These are phyloP conservation scores for Polymixis flavicincta DNA, from an alignment of 2,888 invertebrate genomes.

Conservation along the genomic window DNA sequence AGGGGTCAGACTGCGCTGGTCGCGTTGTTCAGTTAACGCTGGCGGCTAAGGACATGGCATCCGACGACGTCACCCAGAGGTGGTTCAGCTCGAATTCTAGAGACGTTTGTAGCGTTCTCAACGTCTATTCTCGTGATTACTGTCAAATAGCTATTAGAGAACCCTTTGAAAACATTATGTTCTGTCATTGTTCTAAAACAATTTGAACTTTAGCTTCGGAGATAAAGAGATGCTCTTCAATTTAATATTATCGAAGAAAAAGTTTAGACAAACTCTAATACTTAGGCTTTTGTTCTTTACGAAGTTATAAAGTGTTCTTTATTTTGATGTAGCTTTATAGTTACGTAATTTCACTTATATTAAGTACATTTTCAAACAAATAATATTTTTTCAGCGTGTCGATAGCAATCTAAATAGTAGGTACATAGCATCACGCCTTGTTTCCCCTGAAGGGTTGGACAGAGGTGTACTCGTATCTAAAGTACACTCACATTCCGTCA, in stretches of 20 bases:
- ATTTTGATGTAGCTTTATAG: constrained; percentile 6
- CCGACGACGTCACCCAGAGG: constrained; percentile 69
- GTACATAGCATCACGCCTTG: too few species aligned
- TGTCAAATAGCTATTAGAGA: constrained; percentile 40
- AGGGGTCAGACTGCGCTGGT: constrained; percentile 65
- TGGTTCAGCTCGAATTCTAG: constrained; percentile 74
- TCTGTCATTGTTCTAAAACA: constrained; percentile 22
- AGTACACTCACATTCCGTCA: too few species aligned
- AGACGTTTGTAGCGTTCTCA: constrained; percentile 64
- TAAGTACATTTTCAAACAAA: not conserved
- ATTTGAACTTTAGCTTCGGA: constrained; percentile 13
- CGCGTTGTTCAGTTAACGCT: constrained; percentile 72
- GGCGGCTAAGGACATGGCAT: constrained; percentile 76
- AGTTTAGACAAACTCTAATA: not conserved
- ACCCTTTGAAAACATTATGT: constrained; percentile 24
- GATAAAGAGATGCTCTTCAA: constrained; percentile 16
- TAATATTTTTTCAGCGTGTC: too few species aligned
- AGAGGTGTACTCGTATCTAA: too few species aligned
- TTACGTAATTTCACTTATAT: not conserved
- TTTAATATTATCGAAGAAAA: constrained; percentile 10
- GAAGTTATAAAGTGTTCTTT: not conserved
- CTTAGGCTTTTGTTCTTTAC: constrained; percentile 1
- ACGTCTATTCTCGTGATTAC: constrained; percentile 45
- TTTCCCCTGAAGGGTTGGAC: too few species aligned
- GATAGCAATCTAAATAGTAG: too few species aligned